These are phyloP conservation scores for Montipora foliosa DNA, from an alignment of 64 coral and sea anemone species.

Conservation along the genomic window DNA sequence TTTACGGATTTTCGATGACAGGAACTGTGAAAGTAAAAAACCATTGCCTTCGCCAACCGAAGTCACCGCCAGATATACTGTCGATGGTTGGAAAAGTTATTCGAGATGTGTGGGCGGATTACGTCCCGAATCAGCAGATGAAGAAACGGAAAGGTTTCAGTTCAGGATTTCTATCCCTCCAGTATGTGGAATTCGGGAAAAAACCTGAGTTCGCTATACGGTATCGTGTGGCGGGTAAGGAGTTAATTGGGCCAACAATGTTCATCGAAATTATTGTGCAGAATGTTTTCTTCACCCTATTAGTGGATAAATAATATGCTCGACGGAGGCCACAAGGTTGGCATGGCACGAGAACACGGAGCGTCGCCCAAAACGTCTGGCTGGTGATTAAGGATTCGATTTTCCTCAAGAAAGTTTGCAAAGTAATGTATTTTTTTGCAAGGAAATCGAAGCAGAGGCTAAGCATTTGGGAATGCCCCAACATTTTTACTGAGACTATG, in stretches of 20 bases:
- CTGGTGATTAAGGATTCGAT: no score
- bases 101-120: slow-evolving; percentile 90
- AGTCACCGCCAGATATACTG: slow-evolving; percentile 86
- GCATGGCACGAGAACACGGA: no score
- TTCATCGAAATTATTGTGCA: slow-evolving; percentile 71
- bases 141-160: slow-evolving; percentile 78
- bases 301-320: slow-evolving; percentile 9
- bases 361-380: no score
- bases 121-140: slow-evolving; percentile 77
- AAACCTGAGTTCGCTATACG: slow-evolving; percentile 86
- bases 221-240: slow-evolving; percentile 54
- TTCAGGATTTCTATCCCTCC: slow-evolving; percentile 87
- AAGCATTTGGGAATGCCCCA: no score
- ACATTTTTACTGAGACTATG: no score
- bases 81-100: slow-evolving; percentile 76
- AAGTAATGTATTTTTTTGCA: no score
- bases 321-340: no score
- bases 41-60: slow-evolving; percentile 90
- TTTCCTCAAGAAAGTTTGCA: background rate
- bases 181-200: slow-evolving; percentile 59
- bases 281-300: slow-evolving; percentile 59
- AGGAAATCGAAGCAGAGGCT: no score
- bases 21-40: slow-evolving; percentile 86
- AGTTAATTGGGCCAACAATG: slow-evolving; percentile 92
- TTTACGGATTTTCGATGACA: slow-evolving; percentile 82